Evolutionary conservation across 2,888 invertebrate species (phyloP).

Genomic region (Microchrysa polita): DNA sequence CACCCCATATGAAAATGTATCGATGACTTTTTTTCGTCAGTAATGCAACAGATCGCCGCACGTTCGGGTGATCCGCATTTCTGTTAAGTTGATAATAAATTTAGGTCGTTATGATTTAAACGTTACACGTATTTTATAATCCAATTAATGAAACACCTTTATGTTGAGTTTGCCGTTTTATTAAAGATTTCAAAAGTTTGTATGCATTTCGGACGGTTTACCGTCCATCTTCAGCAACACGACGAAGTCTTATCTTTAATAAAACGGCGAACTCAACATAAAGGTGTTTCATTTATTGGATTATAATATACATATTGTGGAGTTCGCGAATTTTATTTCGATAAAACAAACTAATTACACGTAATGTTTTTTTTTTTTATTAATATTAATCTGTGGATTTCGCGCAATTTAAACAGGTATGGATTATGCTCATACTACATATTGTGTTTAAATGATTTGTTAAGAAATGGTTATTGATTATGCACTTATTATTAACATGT

Average conservation of each 20-base stretch:
- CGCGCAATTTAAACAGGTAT: constrained; percentile 23
- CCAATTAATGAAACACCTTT: too few relatives aligned
- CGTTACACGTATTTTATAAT: constrained; percentile 6
- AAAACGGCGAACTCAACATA: too few relatives aligned
- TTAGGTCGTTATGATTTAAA: constrained; percentile 4
- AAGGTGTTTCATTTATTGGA: too few relatives aligned
- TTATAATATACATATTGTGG: too few relatives aligned
- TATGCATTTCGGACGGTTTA: too few relatives aligned
- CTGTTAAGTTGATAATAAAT: neutral
- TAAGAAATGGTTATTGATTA: neutral
- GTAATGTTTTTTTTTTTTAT: neutral
- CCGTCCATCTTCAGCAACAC: too few relatives aligned
- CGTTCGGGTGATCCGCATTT: constrained; percentile 29
- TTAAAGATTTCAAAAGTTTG: too few relatives aligned
- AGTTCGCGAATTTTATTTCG: too few relatives aligned
- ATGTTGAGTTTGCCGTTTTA: too few relatives aligned
- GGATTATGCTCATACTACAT: too few relatives aligned
- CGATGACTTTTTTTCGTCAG: constrained; percentile 18
- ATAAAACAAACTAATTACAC: too few relatives aligned
- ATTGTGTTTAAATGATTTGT: neutral
- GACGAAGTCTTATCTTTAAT: too few relatives aligned
- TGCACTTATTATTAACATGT: neutral
- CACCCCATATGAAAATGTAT: neutral
- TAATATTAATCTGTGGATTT: neutral
- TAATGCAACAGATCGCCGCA: neutral